Conservation (phyloP, 2,113 vertebrate species). For the Chionodraco myersi region DNA sequence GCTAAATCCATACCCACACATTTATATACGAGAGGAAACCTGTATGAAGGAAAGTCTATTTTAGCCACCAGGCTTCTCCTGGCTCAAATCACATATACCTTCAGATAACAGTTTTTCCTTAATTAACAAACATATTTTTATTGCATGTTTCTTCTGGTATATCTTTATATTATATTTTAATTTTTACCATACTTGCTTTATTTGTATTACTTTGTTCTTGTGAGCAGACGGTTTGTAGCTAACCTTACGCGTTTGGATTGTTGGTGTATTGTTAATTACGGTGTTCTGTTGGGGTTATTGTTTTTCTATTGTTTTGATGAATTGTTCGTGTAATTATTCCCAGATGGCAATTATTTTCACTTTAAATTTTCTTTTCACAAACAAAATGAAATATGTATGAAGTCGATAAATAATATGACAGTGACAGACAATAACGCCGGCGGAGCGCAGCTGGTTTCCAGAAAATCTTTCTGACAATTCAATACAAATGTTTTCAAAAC, state of each 20-base stretch:
- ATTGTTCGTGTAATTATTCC: not conserved
- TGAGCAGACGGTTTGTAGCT: too few relatives aligned
- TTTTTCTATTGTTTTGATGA: not conserved
- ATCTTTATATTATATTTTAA: too few relatives aligned
- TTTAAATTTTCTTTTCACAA: not conserved
- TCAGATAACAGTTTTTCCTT: too few relatives aligned
- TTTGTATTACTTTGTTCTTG: too few relatives aligned
- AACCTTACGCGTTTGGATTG: not conserved
- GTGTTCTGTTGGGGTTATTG: not conserved
- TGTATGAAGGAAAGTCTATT: not conserved
- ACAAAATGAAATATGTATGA: not conserved
- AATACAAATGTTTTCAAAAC: not conserved
- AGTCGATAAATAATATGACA: not conserved
- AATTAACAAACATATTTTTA: too few relatives aligned
- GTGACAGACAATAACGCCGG: conserved; percentile 9
- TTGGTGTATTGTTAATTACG: not conserved
- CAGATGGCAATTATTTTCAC: not conserved
- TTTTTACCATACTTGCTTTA: too few relatives aligned
- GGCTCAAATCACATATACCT: too few relatives aligned
- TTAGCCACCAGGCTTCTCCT: too few relatives aligned
- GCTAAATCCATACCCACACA: not conserved
- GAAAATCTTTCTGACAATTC: conserved; percentile 9
- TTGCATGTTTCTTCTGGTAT: too few relatives aligned
- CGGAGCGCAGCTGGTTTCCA: conserved; percentile 36
- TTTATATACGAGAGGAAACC: not conserved